Base-by-base conservation (phyloP, 1,140 invertebrate species). In the Mamestra configurata region DNA sequence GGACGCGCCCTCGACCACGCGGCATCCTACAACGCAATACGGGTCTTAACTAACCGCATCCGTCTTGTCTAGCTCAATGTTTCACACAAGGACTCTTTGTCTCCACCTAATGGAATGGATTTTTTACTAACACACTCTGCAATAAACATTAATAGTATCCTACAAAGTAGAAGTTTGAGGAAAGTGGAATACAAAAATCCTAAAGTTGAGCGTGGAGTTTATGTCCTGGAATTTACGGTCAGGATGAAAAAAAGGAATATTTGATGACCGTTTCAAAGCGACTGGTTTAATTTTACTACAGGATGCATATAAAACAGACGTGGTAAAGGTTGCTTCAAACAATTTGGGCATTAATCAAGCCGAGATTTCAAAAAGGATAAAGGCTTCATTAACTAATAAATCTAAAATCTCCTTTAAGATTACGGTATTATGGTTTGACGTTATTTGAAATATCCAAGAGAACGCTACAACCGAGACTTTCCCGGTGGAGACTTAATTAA, bases 31-130 rank as follows among this genome's bases (percentile, higher is more conserved):
- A 80, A 79, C 84, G 89, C 84, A 84, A 82, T 84, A 82, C 78
- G 80, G 78, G 73, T 75, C 82, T 89, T 88, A 91, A 91, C 90
- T 89, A 86, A 86, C 77, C 79, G 84, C 90, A 91, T 91, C 90
- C 90, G 82, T 86, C 84, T 84, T 82, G 78, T 79, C 78, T 70
- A 79, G 71, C 51, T 77, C 59, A 75, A 53, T 73, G 77, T 78
- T 78, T 71, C 77, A 79, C 66, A 57, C 83, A 82, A 84, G 83
- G 83, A 80, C 83, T 76, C 75, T 35, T 66, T 64, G 73, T 77
- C 72, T 70, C 64, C 59, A 53, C 43, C 72, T 76, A 76, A 61
- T 76, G 40, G 40, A 76, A 76, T 64, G 57, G 55, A 64, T 76
- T 76, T 64, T 43, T 49, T 73, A 57, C 71, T 76, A 76, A 76